phyloP scores from a whole-genome alignment of 2,888 invertebrate genomes.

The Yponomeuta evonymella region DNA sequence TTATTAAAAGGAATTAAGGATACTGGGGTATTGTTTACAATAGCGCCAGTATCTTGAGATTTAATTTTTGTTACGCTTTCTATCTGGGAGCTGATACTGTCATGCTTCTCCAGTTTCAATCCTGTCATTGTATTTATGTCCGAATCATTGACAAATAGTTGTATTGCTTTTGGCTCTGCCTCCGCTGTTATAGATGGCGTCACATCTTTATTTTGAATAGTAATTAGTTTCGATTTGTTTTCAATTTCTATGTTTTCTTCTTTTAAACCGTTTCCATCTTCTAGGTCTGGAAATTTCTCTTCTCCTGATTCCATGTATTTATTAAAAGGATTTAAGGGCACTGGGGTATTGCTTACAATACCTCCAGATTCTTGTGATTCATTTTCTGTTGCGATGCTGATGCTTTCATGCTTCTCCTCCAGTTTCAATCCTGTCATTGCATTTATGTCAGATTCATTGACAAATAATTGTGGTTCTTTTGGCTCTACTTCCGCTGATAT shows the following conservation, averaged over 20 bases:
- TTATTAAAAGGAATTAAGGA: not conserved
- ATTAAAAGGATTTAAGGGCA: not conserved
- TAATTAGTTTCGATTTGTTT: not conserved
- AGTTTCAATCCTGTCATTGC: too few species aligned
- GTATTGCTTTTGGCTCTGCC: too few species aligned
- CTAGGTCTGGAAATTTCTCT: not conserved
- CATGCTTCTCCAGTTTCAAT: not conserved
- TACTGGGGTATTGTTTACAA: not conserved
- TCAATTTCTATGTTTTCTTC: not conserved
- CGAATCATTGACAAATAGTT: too few species aligned
- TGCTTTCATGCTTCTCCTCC: not conserved
- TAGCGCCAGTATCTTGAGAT: not conserved
- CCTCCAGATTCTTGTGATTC: not conserved
- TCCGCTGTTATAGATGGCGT: not conserved
- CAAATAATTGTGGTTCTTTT: too few species aligned
- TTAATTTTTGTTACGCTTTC: not conserved
- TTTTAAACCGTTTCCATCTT: not conserved
- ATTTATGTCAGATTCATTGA: too few species aligned
- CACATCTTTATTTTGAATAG: not conserved
- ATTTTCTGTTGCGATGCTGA: not conserved
- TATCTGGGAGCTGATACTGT: not conserved
- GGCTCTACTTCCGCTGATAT: not conserved
- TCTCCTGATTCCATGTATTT: not conserved
- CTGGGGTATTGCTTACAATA: not conserved
- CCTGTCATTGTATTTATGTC: too few species aligned